Conservation (phyloP, 1,140 invertebrate genomes). For the Hylyphantes graminicola region DNA sequence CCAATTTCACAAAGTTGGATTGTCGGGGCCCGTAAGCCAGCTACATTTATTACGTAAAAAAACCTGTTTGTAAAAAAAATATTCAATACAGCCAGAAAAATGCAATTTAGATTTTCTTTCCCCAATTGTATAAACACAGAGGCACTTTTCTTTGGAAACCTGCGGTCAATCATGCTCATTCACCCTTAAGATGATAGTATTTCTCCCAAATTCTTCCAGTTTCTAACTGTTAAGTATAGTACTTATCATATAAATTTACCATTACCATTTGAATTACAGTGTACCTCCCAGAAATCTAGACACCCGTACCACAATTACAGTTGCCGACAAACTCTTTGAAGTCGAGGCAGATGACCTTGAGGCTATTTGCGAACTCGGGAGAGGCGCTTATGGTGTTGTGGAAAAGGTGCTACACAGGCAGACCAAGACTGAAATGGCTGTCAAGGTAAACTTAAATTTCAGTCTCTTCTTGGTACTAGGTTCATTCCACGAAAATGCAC, state of each 20-base stretch:
- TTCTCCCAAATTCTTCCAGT: no score
- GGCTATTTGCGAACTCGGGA: conserved; percentile 89
- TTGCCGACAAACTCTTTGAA: conserved; percentile 86
- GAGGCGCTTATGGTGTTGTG: conserved; percentile 95
- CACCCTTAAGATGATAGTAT: no score
- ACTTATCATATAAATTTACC: not conserved
- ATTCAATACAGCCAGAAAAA: no score
- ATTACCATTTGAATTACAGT: conserved; percentile 30
- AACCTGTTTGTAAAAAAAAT: no score
- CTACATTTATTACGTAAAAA: no score
- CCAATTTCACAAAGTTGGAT: no score
- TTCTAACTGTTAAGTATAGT: not conserved
- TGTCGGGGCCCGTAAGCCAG: no score
- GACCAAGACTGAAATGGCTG: conserved; percentile 90
- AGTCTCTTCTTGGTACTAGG: not conserved
- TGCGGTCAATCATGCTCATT: no score
- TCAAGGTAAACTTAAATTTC: conserved; percentile 76
- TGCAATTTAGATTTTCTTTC: no score
- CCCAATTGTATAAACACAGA: no score
- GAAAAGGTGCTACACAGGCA: conserved; percentile 95
- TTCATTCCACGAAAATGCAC: no score
- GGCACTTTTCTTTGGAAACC: no score
- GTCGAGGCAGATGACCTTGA: conserved; percentile 92
- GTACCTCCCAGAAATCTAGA: conserved; percentile 59
- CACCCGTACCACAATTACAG: conserved; percentile 65